Conservation (phyloP, 2,797 vertebrate species). For the Rhinoraja longicauda region DNA sequence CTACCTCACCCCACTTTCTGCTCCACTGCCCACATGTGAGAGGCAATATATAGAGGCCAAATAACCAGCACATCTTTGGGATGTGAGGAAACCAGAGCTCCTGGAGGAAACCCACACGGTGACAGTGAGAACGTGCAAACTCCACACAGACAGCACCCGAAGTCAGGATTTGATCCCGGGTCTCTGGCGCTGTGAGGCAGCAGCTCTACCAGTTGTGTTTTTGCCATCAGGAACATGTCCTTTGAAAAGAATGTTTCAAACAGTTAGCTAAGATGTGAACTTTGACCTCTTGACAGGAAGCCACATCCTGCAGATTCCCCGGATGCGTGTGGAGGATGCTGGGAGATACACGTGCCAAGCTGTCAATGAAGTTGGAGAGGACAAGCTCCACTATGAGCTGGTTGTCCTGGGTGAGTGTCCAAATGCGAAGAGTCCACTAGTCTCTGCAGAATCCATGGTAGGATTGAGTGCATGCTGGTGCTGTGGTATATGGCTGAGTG, state of each 20-base stretch:
- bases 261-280: not conserved
- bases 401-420: constrained; percentile 72
- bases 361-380: constrained; percentile 73
- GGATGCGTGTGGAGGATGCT: constrained; percentile 61
- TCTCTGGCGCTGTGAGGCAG: no score
- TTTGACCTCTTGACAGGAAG: constrained; percentile 60
- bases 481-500: no score
- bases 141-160: no score
- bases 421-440: accelerated
- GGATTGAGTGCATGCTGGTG: not conserved
- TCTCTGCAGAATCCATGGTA: not conserved
- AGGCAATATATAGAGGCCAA: no score
- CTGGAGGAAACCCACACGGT: no score
- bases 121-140: no score
- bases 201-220: not conserved
- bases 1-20: no score
- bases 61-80: no score
- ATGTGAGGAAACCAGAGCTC: no score
- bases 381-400: constrained; percentile 76
- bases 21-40: no score
- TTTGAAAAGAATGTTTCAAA: not conserved
- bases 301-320: constrained; percentile 72
- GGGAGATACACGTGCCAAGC: constrained; percentile 80
- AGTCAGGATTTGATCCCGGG: no score
- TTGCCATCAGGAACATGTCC: not conserved